Conservation (phyloP, 2,797 vertebrate genomes). For the Vultur gryphus region DNA sequence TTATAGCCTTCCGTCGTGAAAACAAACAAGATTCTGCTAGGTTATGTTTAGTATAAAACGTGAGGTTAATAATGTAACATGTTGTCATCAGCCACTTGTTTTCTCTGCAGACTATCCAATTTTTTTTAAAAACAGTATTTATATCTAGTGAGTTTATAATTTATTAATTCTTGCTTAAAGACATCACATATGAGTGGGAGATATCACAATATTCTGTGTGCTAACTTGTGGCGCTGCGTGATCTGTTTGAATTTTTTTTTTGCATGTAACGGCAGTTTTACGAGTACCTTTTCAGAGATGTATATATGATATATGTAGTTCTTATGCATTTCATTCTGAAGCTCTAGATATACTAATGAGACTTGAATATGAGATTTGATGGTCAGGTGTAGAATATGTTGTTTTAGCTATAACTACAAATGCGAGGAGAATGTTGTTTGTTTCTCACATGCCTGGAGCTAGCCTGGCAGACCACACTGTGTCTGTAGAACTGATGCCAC, state of each 20-base stretch:
- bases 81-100: constrained; percentile 50
- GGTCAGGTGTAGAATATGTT: not conserved
- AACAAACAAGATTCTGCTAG: constrained; percentile 48
- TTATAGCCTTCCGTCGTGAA: not conserved
- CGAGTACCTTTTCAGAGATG: not conserved
- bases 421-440: not conserved
- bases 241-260: not conserved
- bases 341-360: not conserved
- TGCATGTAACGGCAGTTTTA: not conserved
- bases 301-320: not conserved
- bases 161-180: constrained; percentile 41
- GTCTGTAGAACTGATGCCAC: not conserved
- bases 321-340: not conserved
- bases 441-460: not conserved
- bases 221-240: not conserved
- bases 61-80: constrained; percentile 21
- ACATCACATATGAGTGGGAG: not conserved
- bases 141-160: constrained; percentile 2
- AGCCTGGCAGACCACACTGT: not conserved
- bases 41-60: constrained; percentile 27
- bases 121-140: not conserved
- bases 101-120: not conserved
- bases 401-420: not conserved
- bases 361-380: not conserved
- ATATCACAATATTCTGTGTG: not conserved